Percentiles rank a stretch among this genome's conserved stretches.
Conservation (phyloP, 2,797 vertebrate genomes). For the Parauchenoglanis punctatus region DNA sequence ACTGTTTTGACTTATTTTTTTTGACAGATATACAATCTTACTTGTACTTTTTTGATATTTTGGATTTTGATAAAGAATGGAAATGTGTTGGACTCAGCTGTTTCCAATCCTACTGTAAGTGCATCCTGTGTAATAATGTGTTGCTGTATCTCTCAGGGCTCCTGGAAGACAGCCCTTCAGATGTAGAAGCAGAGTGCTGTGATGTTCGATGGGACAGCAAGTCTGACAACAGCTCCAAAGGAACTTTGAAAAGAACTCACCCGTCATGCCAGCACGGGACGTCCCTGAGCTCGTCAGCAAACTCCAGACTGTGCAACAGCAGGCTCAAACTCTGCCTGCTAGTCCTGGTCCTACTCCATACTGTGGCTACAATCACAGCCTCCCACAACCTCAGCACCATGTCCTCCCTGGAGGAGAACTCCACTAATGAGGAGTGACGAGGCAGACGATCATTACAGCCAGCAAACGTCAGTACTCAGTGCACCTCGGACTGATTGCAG, state of each 20-base stretch:
- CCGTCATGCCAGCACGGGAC: conserved; percentile 89
- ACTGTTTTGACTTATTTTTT: not conserved
- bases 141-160: conserved; percentile 80
- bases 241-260: conserved; percentile 86
- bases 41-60: not conserved
- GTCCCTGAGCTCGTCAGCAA: conserved; percentile 89
- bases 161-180: conserved; percentile 90
- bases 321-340: conserved; percentile 97
- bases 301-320: conserved; percentile 93
- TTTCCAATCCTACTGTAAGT: not conserved
- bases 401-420: conserved; percentile 87
- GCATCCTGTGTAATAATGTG: conserved; percentile 21
- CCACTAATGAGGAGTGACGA: conserved; percentile 88
- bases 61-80: not conserved
- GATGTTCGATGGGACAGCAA: conserved; percentile 91
- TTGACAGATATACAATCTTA: not conserved
- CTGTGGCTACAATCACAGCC: conserved; percentile 93
- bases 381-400: conserved; percentile 89
- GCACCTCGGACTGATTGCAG: conserved; percentile 56
- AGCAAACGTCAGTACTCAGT: conserved; percentile 32
- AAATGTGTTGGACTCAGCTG: not conserved
- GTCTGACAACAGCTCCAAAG: conserved; percentile 82
- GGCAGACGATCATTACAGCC: conserved; percentile 60
- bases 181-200: conserved; percentile 92
- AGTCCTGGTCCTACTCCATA: conserved; percentile 94